Percentiles rank a stretch among this genome's conserved stretches.
These are phyloP conservation scores for Aphis craccivora DNA, from an alignment of 1,140 invertebrate species.

Conservation along the genomic window DNA sequence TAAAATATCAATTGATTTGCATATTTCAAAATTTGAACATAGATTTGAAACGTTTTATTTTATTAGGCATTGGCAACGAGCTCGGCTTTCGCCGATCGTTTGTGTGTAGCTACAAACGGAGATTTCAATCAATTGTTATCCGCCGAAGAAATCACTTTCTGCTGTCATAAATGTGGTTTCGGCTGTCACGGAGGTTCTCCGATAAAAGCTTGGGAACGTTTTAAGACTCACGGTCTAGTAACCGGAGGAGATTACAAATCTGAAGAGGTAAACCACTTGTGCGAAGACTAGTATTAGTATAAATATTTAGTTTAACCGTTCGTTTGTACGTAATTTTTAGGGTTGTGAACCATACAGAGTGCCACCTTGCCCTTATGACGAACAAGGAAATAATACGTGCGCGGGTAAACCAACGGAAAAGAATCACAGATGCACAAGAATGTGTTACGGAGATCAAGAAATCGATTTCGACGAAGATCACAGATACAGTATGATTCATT, in stretches of 20 bases:
- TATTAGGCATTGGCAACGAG: slow-evolving; percentile 62
- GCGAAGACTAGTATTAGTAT: no score
- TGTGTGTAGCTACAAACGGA: slow-evolving; percentile 72
- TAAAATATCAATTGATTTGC: neutral
- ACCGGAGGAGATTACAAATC: slow-evolving; percentile 71
- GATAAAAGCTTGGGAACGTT: slow-evolving; percentile 69
- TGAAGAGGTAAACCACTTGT: slow-evolving; percentile 61
- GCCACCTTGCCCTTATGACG: no score
- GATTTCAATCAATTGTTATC: slow-evolving; percentile 69
- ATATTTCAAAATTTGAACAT: neutral
- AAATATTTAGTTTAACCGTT: no score
- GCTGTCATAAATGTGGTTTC: slow-evolving; percentile 60
- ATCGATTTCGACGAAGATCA: neutral
- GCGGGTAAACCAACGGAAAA: neutral
- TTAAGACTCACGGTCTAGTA: slow-evolving; percentile 67
- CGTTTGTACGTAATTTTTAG: no score
- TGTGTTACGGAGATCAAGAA: neutral
- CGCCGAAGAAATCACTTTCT: slow-evolving; percentile 71
- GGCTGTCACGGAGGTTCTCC: fast-evolving
- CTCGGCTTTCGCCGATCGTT: slow-evolving; percentile 73
- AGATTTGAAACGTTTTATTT: slow-evolving; percentile 61
- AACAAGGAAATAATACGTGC: neutral
- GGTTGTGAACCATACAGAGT: no score
- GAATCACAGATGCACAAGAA: neutral
- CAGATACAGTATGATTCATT: no score